Evolutionary conservation across 2,113 vertebrate species (phyloP).

Genomic region (Mormyrus lacerda): DNA sequence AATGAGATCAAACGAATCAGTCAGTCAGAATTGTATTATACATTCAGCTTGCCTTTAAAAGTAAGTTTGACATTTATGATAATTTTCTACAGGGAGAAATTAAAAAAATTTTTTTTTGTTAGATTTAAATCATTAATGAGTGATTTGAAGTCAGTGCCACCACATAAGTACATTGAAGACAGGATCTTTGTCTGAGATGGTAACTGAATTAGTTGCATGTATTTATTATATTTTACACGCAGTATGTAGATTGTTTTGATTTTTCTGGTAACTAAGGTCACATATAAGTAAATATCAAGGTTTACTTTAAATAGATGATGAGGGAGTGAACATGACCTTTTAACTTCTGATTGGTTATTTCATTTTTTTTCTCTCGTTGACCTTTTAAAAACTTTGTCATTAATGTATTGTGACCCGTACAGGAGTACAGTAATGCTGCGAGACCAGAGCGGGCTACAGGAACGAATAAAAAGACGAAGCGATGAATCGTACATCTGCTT

Average conservation of each 20-base stretch:
- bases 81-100: not conserved
- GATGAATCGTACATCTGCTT: not conserved
- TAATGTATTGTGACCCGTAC: not conserved
- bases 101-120: not conserved
- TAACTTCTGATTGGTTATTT: not conserved
- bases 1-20: not conserved
- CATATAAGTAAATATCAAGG: not conserved
- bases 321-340: not conserved
- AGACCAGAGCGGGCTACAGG: not conserved
- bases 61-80: not conserved
- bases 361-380: not conserved
- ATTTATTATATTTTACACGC: not conserved
- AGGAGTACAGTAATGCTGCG: not conserved
- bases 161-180: not conserved
- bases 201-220: not conserved
- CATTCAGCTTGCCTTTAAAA: not conserved
- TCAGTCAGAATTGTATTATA: not conserved
- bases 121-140: not conserved
- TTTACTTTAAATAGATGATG: not conserved
- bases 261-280: not conserved
- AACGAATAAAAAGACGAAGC: not conserved
- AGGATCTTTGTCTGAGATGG: not conserved
- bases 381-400: conserved; percentile 14
- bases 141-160: not conserved
- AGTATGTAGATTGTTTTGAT: not conserved